Evolutionary conservation across 2,888 invertebrate species (phyloP).

Genomic region (Heliconius cydno): DNA sequence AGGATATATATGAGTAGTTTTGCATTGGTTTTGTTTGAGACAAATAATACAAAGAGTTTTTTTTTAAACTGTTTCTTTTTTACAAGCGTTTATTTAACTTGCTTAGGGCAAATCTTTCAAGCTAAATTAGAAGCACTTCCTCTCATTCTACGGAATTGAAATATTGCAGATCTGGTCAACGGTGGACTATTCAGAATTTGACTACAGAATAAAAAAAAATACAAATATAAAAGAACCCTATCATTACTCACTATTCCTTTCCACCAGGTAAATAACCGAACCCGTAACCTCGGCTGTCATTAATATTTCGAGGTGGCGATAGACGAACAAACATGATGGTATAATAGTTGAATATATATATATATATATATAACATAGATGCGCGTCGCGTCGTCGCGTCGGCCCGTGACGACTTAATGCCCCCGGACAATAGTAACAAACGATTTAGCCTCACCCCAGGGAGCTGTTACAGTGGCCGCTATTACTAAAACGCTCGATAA

Average conservation of each 20-base stretch:
- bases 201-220: too few species aligned
- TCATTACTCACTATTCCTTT: too few species aligned
- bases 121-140: too few species aligned
- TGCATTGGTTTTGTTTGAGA: neutral
- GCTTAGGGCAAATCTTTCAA: too few species aligned
- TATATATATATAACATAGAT: conserved; percentile 20
- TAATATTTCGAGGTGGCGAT: conserved; percentile 33
- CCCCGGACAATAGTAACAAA: conserved; percentile 67
- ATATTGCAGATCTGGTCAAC: too few species aligned
- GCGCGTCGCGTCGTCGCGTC: conserved; percentile 53
- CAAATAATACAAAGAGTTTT: neutral
- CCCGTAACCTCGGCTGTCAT: too few species aligned
- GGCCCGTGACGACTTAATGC: conserved; percentile 63
- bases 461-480: conserved; percentile 59
- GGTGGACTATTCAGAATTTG: too few species aligned
- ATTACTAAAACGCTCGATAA: conserved; percentile 57
- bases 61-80: too few species aligned
- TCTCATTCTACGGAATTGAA: too few species aligned
- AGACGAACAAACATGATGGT: conserved; percentile 18
- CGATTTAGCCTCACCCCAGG: conserved; percentile 68
- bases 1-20: neutral
- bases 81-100: too few species aligned
- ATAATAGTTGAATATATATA: conserved; percentile 23
- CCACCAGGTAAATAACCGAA: too few species aligned
- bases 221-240: too few species aligned